These are phyloP conservation scores for Wiebesia pumilae DNA, from an alignment of 1,140 invertebrate species.

Conservation along the genomic window DNA sequence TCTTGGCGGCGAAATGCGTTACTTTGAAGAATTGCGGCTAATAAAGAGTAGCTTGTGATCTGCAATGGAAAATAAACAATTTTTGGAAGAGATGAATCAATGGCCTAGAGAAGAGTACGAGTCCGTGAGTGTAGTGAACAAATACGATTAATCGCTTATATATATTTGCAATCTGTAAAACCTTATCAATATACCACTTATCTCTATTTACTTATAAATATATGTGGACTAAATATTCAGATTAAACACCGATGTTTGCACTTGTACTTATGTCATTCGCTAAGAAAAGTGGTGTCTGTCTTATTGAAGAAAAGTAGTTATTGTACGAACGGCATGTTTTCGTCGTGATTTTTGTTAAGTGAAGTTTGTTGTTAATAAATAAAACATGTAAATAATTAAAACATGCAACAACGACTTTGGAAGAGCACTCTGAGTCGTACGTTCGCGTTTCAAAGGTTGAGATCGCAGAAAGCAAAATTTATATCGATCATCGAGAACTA, in stretches of 20 bases:
- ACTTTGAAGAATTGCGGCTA: constrained; percentile 3
- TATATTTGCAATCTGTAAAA: background rate
- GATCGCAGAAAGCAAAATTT: constrained; percentile 37
- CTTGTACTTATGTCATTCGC: no score
- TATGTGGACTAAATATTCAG: background rate
- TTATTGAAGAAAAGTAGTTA: no score
- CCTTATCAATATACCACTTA: background rate
- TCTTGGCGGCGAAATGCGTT: background rate
- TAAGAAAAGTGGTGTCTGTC: no score
- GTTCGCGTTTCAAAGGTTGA: constrained; percentile 16
- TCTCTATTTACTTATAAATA: background rate
- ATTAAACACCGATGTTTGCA: background rate
- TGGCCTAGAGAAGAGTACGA: background rate
- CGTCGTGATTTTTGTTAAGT: no score
- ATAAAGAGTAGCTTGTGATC: background rate
- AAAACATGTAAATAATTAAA: background rate
- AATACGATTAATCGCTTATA: background rate
- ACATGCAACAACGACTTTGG: background rate
- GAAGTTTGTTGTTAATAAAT: background rate
- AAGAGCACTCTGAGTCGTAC: background rate
- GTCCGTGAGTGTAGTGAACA: background rate
- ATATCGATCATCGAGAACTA: constrained; percentile 26
- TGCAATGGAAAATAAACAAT: background rate
- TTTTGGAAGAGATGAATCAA: background rate
- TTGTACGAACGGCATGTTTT: no score